A percentile compares a stretch with the other conserved stretches of the same genome.
Evolutionary conservation across 2,113 vertebrate species (phyloP).

Genomic region (Azemiops feae): DNA sequence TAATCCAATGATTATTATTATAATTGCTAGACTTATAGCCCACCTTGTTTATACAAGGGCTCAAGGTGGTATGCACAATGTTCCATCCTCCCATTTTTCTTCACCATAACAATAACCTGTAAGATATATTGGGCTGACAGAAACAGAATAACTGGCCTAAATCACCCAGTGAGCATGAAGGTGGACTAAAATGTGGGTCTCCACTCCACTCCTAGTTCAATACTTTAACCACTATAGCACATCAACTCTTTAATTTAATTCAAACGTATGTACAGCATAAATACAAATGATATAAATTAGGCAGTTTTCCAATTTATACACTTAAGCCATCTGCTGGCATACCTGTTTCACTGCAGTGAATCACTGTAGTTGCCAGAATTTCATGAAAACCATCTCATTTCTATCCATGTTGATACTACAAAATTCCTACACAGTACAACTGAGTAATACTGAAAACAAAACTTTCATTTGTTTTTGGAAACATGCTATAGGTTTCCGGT

Average conservation of each 20-base stretch:
- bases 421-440: neutral
- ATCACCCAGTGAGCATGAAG: neutral
- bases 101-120: neutral
- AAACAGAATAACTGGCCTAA: neutral
- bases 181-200: neutral
- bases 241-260: neutral
- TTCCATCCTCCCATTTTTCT: neutral
- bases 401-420: neutral
- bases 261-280: neutral
- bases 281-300: accelerated
- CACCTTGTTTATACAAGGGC: neutral
- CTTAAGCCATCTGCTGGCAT: conserved; percentile 67
- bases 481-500: neutral
- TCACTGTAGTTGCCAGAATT: neutral
- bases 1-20: neutral
- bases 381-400: neutral
- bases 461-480: neutral
- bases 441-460: neutral
- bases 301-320: neutral
- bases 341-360: conserved; percentile 13
- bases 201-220: too few species aligned
- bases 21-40: neutral
- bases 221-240: too few species aligned
- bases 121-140: neutral
- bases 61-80: neutral